phyloP scores from a whole-genome alignment of 2,888 invertebrate species.

The Clostera curtula region DNA sequence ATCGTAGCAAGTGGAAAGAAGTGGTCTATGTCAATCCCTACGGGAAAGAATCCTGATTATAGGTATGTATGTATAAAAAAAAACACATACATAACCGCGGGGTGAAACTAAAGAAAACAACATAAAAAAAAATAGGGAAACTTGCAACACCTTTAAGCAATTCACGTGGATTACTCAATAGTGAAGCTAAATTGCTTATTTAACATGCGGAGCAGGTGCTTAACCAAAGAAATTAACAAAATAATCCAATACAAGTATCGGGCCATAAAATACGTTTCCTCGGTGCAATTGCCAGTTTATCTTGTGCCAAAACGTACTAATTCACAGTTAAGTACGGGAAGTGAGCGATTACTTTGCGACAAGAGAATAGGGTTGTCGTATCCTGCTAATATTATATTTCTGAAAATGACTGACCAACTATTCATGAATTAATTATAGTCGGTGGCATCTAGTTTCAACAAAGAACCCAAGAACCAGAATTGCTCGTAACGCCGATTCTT shows the following conservation, averaged over 20 bases:
- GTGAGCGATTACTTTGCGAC: slow-evolving; percentile 15
- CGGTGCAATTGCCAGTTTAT: slow-evolving; percentile 8
- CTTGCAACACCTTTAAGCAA: too few relatives aligned
- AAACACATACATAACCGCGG: too few relatives aligned
- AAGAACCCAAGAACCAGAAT: too few relatives aligned
- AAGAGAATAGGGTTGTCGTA: slow-evolving; percentile 8
- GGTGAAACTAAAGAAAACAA: slow-evolving; percentile 5
- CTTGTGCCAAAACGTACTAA: slow-evolving; percentile 11
- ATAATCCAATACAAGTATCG: slow-evolving; percentile 2
- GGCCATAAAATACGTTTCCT: slow-evolving; percentile 14
- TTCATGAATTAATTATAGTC: too few relatives aligned
- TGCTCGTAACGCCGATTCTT: too few relatives aligned
- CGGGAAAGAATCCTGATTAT: too few relatives aligned
- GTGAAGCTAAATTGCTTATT: not conserved
- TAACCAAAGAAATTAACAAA: not conserved
- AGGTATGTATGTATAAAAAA: too few relatives aligned
- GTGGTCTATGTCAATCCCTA: too few relatives aligned
- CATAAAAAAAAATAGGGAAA: slow-evolving; percentile 1
- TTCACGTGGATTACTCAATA: not conserved
- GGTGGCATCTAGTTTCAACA: too few relatives aligned
- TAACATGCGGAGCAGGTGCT: not conserved
- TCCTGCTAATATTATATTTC: not conserved
- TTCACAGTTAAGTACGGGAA: slow-evolving; percentile 20
- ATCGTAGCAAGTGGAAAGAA: too few relatives aligned
- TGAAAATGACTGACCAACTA: too few relatives aligned